A percentile compares a stretch with the other conserved stretches of the same genome.
Evolutionary conservation across 2,113 vertebrate genomes (phyloP).

Genomic region (Aramus guarauna): DNA sequence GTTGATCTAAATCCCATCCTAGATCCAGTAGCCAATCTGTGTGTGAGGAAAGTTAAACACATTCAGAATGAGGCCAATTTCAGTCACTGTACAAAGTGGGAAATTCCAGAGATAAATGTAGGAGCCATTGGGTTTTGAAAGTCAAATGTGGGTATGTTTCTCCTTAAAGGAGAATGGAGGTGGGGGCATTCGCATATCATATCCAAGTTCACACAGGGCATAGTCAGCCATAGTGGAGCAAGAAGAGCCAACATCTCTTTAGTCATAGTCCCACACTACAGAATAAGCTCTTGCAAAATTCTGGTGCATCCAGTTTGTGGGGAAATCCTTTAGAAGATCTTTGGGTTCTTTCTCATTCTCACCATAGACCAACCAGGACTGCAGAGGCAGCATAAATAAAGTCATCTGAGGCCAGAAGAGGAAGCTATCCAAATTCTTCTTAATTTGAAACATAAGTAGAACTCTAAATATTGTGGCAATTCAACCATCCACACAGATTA

Average conservation of each 20-base stretch:
- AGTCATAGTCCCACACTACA: neutral
- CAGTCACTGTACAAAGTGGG: neutral
- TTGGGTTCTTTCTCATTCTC: neutral
- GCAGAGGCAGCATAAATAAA: neutral
- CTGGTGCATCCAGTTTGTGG: neutral
- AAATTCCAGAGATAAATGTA: neutral
- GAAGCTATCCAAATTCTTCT: neutral
- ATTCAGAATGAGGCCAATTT: neutral
- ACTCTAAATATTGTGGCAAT: neutral
- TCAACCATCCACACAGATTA: neutral
- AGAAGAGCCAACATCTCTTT: neutral
- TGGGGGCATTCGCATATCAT: neutral
- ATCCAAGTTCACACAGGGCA: neutral
- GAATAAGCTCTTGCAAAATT: conserved; percentile 7
- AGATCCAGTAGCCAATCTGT: neutral
- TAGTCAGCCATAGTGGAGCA: neutral
- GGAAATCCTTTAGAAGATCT: neutral
- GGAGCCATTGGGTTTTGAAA: neutral
- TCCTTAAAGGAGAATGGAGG: neutral
- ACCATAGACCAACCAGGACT: neutral
- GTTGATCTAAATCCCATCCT: neutral
- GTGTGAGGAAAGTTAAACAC: neutral
- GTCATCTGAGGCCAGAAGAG: neutral
- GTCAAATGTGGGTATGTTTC: neutral
- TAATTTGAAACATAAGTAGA: neutral